A percentile compares a stretch with the other conserved stretches of the same genome.
These are phyloP conservation scores for Mimachlamys varia DNA, from an alignment of 2,888 invertebrate species.

Conservation along the genomic window DNA sequence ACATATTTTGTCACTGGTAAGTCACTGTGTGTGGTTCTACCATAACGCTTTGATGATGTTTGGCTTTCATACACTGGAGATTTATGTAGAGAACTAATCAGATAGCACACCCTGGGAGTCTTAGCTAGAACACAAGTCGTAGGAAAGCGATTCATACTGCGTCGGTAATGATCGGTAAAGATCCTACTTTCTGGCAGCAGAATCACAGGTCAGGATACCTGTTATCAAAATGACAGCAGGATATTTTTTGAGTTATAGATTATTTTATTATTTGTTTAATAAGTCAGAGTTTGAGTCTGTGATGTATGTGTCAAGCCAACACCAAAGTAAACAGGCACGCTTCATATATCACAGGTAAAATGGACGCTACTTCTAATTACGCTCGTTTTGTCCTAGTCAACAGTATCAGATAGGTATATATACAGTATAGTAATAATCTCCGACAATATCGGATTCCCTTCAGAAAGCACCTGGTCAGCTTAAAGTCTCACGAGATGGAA, in stretches of 20 bases:
- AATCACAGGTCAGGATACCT: background rate
- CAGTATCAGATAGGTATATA: background rate
- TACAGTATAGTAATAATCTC: background rate
- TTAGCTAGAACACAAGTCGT: background rate
- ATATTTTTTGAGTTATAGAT: background rate
- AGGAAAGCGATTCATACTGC: background rate
- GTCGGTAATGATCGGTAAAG: background rate
- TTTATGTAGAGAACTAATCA: background rate
- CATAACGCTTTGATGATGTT: background rate
- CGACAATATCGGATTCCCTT: background rate
- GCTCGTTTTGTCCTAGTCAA: conserved; percentile 1
- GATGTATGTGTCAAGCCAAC: too few relatives aligned
- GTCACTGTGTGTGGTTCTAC: background rate
- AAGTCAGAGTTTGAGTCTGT: background rate
- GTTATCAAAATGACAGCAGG: conserved; percentile 11
- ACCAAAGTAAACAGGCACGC: background rate
- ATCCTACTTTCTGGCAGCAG: background rate
- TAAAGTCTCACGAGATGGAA: background rate
- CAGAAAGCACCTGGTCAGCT: background rate
- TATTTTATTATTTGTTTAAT: background rate
- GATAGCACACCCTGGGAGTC: conserved; percentile 11
- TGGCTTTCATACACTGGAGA: background rate
- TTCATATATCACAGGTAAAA: conserved; percentile 7
- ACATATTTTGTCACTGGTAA: background rate
- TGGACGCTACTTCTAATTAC: background rate